Evolutionary conservation across 2,113 vertebrate species (phyloP).

Genomic region (Emydura subglobosa): DNA sequence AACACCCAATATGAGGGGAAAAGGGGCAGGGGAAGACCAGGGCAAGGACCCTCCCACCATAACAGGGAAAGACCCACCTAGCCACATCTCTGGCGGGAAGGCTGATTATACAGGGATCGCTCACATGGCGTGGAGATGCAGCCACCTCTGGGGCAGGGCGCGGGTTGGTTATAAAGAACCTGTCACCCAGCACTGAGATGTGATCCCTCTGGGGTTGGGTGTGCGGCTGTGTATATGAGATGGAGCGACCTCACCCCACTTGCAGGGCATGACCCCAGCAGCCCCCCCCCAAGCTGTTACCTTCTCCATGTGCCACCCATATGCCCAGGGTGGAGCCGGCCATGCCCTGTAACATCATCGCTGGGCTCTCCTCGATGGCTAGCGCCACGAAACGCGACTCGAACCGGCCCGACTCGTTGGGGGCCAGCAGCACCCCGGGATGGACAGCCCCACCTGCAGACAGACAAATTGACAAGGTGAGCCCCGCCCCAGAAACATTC

Average conservation of each 20-base stretch:
- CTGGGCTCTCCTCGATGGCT: conserved; percentile 82
- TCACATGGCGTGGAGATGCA: too few species aligned
- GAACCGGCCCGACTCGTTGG: conserved; percentile 89
- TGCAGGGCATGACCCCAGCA: not conserved
- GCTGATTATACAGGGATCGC: too few species aligned
- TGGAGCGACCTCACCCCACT: not conserved
- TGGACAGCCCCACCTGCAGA: not conserved
- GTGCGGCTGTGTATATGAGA: too few species aligned
- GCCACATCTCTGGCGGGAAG: not conserved
- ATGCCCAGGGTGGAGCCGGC: conserved; percentile 88
- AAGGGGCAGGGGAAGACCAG: too few species aligned
- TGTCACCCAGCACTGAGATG: too few species aligned
- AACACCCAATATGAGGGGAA: too few species aligned
- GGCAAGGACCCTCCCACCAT: too few species aligned
- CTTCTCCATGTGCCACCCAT: conserved; percentile 94
- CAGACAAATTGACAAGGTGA: not conserved
- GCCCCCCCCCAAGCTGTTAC: conserved; percentile 62
- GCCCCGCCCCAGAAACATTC: conserved; percentile 32
- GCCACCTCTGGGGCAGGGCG: too few species aligned
- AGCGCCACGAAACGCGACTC: conserved; percentile 91
- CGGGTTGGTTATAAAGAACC: too few species aligned
- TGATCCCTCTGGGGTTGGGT: too few species aligned
- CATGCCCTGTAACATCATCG: conserved; percentile 91
- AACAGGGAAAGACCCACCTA: too few species aligned
- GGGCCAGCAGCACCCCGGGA: conserved; percentile 82